Evolutionary conservation across 2,888 invertebrate genomes (phyloP).

Genomic region (Lampropteryx suffumata): DNA sequence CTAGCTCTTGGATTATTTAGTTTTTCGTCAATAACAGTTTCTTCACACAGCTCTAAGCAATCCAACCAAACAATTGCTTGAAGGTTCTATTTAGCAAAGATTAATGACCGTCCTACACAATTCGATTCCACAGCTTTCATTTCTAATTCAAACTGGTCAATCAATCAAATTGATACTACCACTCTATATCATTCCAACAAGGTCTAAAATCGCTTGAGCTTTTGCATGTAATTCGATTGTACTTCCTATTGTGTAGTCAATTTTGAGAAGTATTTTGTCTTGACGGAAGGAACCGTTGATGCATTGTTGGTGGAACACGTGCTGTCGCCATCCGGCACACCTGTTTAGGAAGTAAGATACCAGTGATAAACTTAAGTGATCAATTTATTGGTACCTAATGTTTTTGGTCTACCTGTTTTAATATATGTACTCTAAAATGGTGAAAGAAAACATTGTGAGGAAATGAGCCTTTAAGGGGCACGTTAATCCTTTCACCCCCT

Average conservation of each 20-base stretch:
- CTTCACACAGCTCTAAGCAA: conserved; percentile 2
- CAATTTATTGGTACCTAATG: conserved; percentile 32
- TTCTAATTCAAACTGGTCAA: conserved; percentile 52
- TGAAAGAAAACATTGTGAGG: too few species aligned
- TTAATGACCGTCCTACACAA: conserved; percentile 52
- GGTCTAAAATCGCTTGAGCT: conserved; percentile 9
- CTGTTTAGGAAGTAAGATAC: conserved; percentile 51
- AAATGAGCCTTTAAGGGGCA: too few species aligned
- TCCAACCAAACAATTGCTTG: conserved; percentile 26
- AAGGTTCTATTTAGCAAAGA: conserved; percentile 43
- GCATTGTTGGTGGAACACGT: conserved; percentile 51
- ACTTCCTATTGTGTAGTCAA: conserved; percentile 30
- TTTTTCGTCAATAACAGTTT: too few species aligned
- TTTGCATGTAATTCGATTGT: conserved; percentile 10
- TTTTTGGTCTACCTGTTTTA: too few species aligned
- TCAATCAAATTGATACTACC: conserved; percentile 51
- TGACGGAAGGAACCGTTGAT: conserved; percentile 56
- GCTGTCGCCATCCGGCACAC: conserved; percentile 60
- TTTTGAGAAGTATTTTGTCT: conserved; percentile 36
- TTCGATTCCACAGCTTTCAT: conserved; percentile 51
- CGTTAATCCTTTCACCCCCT: too few species aligned
- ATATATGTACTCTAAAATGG: too few species aligned
- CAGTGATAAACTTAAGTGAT: conserved; percentile 54
- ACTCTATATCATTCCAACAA: conserved; percentile 16
- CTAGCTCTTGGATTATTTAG: too few species aligned